Evolutionary conservation across 2,888 invertebrate species (phyloP).

Genomic region (Agonopterix arenella): DNA sequence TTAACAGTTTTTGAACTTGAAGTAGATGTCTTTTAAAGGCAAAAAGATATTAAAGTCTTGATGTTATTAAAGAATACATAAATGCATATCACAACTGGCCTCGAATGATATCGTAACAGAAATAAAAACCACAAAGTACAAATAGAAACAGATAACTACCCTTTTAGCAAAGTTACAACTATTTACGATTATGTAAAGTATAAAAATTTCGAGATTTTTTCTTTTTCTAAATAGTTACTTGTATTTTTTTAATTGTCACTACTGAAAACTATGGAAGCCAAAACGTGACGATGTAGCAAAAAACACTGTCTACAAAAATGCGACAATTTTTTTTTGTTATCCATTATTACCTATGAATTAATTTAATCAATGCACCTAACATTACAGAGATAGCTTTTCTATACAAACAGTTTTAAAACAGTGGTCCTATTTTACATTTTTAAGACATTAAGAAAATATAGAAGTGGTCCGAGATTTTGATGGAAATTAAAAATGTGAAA

Average conservation of each 20-base stretch:
- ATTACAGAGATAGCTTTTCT: constrained; percentile 64
- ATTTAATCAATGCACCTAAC: constrained; percentile 40
- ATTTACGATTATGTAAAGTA: constrained; percentile 47
- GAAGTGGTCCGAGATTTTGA: constrained; percentile 59
- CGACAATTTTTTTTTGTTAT: constrained; percentile 28
- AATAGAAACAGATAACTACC: constrained; percentile 11
- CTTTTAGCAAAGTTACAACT: constrained; percentile 18
- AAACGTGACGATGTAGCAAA: constrained; percentile 48
- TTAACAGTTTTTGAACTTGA: constrained; percentile 1
- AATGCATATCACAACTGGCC: constrained; percentile 56
- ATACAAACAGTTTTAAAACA: constrained; percentile 29
- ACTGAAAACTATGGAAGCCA: constrained; percentile 73
- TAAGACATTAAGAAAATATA: constrained; percentile 54
- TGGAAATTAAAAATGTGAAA: constrained; percentile 8
- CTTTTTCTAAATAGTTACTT: constrained; percentile 5
- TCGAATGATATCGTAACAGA: constrained; percentile 18
- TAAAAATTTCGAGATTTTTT: constrained; percentile 30
- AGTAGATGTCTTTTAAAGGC: constrained; percentile 32
- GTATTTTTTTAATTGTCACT: constrained; percentile 22
- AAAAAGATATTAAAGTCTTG: constrained; percentile 3
- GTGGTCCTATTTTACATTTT: constrained; percentile 55
- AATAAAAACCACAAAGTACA: constrained; percentile 6
- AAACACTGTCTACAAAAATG: constrained; percentile 47
- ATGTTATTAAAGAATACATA: constrained; percentile 25
- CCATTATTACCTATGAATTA: constrained; percentile 8